Percentiles rank a stretch among this genome's conserved stretches.
These are phyloP conservation scores for Cryptocephalus moraei DNA, from an alignment of 2,888 invertebrate genomes.

Conservation along the genomic window DNA sequence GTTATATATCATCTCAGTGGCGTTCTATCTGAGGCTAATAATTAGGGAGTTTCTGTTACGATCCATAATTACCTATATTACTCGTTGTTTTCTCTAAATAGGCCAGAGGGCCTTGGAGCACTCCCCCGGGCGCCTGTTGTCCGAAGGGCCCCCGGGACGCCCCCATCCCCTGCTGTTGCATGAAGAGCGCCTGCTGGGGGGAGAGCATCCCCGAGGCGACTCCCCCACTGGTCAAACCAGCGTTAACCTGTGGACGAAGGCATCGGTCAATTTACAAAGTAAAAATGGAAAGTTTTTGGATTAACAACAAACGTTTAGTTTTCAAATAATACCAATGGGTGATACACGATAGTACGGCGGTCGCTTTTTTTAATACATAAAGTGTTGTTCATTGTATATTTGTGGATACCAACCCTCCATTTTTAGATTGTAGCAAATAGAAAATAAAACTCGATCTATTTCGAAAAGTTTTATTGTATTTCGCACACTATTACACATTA, in stretches of 20 bases:
- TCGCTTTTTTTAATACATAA: no score
- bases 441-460: conserved; percentile 20
- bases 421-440: conserved; percentile 15
- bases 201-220: conserved; percentile 36
- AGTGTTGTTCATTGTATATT: conserved; percentile 16
- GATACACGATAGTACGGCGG: no score
- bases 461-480: conserved; percentile 23
- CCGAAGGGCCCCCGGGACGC: conserved; percentile 43
- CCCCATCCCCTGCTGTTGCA: conserved; percentile 46
- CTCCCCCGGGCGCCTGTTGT: conserved; percentile 42
- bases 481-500: conserved; percentile 16
- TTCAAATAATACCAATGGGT: no score
- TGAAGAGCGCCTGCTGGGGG: conserved; percentile 45
- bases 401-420: conserved; percentile 28
- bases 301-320: no score
- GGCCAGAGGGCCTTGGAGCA: conserved; percentile 74
- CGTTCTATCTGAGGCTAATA: no score
- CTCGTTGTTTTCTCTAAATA: conserved; percentile 84
- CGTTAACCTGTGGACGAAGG: conserved; percentile 27
- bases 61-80: conserved; percentile 57
- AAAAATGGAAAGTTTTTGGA: no score
- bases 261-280: no score
- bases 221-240: conserved; percentile 29
- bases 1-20: no score
- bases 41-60: conserved; percentile 5